Base-by-base conservation (phyloP, 37 sponge, comb jelly and placozoan species). In the Axinella damicornis region DNA sequence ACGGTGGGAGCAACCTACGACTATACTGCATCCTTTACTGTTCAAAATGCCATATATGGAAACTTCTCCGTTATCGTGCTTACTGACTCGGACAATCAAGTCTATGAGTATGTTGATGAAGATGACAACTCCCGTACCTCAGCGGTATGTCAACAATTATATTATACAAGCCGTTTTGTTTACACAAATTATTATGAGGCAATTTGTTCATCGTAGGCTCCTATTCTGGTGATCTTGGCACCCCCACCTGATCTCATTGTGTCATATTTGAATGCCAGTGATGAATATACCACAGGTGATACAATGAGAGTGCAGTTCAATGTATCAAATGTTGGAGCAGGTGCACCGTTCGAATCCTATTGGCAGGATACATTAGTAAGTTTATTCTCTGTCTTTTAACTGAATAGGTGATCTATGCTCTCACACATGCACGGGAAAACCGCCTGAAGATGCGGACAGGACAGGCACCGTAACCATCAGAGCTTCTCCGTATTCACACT, bases 301-400 rank as follows among this genome's bases (percentile, higher is more conserved):
- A 41, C 19, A 16, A 57, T 83, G 41, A 61, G 6, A 33, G 46
- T 83, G 16, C 16, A 19, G 31, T 83, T 72, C 52, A 71, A 62
- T 62, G 83, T 83, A 40, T 38, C 41, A 24, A 83, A 83, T 33
- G 12, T 24, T 25, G 83, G 83, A 14, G 46, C 62, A 30, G 83
- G 83, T 22, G 73, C 14, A 25, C 83, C 83, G 1, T 83, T 73
- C 58, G 83, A 83, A 61, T 22, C 18, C 57, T 83, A 53, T n/a
- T 83, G 83, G 83, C 37, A n/a, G 27, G 83, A 83, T 37, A 18
- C 0, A 22, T 12, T 72, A 39, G 83, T 83, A 18, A 71, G 83
- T 71, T n/a, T n/a, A n/a, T n/a, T n/a, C n/a, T n/a, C n/a, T n/a
- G n/a, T n/a, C n/a, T n/a, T n/a, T n/a, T n/a, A n/a, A n/a, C n/a